A percentile compares a stretch with the other conserved stretches of the same genome.
phyloP scores from a whole-genome alignment of 2,797 vertebrate species.

The Salmo trutta region DNA sequence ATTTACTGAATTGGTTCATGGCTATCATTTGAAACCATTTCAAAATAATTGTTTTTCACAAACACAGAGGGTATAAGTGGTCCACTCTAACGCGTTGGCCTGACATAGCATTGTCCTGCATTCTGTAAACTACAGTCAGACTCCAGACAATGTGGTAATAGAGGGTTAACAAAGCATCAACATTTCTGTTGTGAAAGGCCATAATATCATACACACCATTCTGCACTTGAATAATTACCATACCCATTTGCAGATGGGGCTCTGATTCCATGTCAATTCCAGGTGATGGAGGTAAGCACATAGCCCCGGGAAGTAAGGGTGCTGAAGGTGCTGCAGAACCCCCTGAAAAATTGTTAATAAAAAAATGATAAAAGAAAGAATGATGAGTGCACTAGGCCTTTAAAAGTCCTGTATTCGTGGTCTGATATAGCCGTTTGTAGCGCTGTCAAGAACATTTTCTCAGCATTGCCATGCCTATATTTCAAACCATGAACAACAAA shows the following conservation, averaged over 20 bases:
- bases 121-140: not conserved
- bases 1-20: not conserved
- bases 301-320: too few relatives aligned
- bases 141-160: not conserved
- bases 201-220: not conserved
- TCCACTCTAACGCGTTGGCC: not conserved
- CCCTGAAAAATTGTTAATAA: too few relatives aligned
- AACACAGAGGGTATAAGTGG: not conserved
- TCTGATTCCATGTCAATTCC: not conserved
- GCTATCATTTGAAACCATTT: not conserved
- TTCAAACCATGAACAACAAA: too few relatives aligned
- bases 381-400: too few relatives aligned
- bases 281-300: not conserved
- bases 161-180: not conserved
- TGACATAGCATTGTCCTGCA: not conserved
- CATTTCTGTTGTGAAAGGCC: not conserved
- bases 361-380: too few relatives aligned
- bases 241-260: not conserved
- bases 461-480: too few relatives aligned
- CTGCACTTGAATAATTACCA: not conserved
- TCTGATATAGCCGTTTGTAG: too few relatives aligned
- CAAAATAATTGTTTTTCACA: too few relatives aligned
- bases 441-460: too few relatives aligned
- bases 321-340: too few relatives aligned
- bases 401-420: too few relatives aligned